Conservation (phyloP, 2,797 vertebrate species). For the Holocentrus rufus region DNA sequence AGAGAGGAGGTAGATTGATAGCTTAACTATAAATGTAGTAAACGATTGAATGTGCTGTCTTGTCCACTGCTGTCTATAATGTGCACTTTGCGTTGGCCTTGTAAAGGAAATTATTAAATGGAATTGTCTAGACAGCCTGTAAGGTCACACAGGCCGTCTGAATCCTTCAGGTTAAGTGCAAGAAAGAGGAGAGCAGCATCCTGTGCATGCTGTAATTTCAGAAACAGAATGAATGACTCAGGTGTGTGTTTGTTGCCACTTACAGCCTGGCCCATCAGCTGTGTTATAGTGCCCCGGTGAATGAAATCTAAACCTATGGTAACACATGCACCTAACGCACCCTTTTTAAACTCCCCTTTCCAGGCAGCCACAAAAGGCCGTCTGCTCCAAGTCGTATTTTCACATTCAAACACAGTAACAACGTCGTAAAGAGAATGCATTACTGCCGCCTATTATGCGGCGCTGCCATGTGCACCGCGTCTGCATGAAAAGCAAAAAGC, state of each 20-base stretch:
- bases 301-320: constrained; percentile 2
- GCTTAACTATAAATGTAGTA: too few relatives aligned
- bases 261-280: constrained; percentile 17
- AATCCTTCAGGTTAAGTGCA: too few relatives aligned
- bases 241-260: constrained; percentile 1
- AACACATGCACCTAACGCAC: constrained; percentile 26
- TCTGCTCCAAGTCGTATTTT: constrained; percentile 25
- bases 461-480: constrained; percentile 36
- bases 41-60: too few relatives aligned
- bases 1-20: too few relatives aligned
- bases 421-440: constrained; percentile 58
- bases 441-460: constrained; percentile 49
- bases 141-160: too few relatives aligned
- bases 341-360: constrained; percentile 38
- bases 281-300: constrained; percentile 16
- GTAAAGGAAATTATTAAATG: too few relatives aligned
- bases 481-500: constrained; percentile 58
- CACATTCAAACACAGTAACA: constrained; percentile 62
- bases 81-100: too few relatives aligned
- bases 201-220: too few relatives aligned
- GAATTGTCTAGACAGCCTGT: too few relatives aligned
- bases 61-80: too few relatives aligned
- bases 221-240: too few relatives aligned
- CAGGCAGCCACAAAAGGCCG: constrained; percentile 29
- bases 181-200: too few relatives aligned